These are phyloP conservation scores for Aurelia sp. DNA, from an alignment of 30 jellyfish, hydroid and myxozoan genomes.

Conservation along the genomic window DNA sequence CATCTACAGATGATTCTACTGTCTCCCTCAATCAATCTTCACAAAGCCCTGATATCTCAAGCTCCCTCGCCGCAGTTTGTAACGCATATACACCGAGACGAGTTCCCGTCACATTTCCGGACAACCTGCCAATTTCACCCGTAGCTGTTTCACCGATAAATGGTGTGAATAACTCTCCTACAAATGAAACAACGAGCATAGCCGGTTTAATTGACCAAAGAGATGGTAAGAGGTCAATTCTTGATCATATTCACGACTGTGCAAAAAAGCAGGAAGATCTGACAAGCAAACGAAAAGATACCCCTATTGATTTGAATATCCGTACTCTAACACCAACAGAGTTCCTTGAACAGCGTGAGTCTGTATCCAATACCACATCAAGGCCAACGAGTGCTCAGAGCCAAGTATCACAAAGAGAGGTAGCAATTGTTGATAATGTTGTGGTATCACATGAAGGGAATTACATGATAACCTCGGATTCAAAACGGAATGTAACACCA, in stretches of 20 bases:
- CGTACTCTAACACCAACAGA: constrained; percentile 20
- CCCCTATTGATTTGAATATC: not conserved
- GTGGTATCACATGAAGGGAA: constrained; percentile 55
- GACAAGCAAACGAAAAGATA: constrained; percentile 3
- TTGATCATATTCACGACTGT: constrained; percentile 41
- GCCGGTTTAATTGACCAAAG: not conserved
- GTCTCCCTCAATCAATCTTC: not conserved
- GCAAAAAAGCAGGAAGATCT: not conserved
- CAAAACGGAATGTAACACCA: constrained; percentile 6
- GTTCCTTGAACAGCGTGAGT: not conserved
- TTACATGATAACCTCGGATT: constrained; percentile 28
- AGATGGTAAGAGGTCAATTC: constrained; percentile 14
- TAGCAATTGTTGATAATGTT: constrained; percentile 50
- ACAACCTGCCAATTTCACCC: constrained; percentile 45
- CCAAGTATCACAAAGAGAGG: constrained; percentile 68
- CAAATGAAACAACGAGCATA: not conserved
- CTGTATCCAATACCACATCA: not conserved
- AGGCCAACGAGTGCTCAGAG: constrained; percentile 70
- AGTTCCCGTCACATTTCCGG: constrained; percentile 18
- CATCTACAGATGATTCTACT: not conserved
- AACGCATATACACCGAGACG: constrained; percentile 51
- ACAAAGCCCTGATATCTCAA: not conserved
- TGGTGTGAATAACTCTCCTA: not conserved
- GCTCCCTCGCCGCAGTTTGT: constrained; percentile 18
- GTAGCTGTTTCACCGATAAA: constrained; percentile 5